Evolutionary conservation across 2,113 vertebrate species (phyloP).

Genomic region (Parotia lawesii): DNA sequence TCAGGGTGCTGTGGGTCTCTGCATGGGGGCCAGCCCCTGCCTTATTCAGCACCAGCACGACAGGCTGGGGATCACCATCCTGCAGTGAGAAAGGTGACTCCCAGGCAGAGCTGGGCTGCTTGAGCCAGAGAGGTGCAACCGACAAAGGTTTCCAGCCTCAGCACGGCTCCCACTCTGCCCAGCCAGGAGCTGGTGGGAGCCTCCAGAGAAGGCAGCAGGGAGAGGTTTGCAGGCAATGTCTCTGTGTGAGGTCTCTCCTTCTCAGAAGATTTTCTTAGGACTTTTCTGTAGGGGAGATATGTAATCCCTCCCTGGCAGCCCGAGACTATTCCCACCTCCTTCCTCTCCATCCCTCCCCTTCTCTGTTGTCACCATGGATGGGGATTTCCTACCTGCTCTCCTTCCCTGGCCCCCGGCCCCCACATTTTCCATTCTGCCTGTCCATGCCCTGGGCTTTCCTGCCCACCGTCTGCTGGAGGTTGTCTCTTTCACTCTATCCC

Average conservation of each 20-base stretch:
- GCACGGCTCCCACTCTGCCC: rapidly evolving
- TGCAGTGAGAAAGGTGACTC: not conserved
- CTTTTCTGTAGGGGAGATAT: not conserved
- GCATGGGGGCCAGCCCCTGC: not conserved
- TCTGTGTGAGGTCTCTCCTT: not conserved
- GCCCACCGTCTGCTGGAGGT: not conserved
- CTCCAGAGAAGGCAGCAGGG: not conserved
- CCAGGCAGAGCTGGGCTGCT: not conserved
- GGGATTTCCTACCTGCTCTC: not conserved
- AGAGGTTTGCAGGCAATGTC: not conserved
- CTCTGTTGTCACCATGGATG: not conserved
- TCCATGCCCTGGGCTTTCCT: not conserved
- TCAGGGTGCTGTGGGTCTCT: not conserved
- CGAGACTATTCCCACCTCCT: not conserved
- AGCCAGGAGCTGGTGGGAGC: not conserved
- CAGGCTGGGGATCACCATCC: not conserved
- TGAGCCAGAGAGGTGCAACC: not conserved
- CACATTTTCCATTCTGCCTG: not conserved
- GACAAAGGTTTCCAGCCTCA: not conserved
- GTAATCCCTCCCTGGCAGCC: not conserved
- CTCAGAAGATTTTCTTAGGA: not conserved
- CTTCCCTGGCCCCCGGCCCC: not conserved
- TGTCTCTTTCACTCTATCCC: not conserved
- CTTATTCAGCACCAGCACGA: not conserved
- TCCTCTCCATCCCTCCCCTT: not conserved